These are phyloP conservation scores for Clinocottus analis DNA, from an alignment of 2,113 vertebrate genomes.

Conservation along the genomic window DNA sequence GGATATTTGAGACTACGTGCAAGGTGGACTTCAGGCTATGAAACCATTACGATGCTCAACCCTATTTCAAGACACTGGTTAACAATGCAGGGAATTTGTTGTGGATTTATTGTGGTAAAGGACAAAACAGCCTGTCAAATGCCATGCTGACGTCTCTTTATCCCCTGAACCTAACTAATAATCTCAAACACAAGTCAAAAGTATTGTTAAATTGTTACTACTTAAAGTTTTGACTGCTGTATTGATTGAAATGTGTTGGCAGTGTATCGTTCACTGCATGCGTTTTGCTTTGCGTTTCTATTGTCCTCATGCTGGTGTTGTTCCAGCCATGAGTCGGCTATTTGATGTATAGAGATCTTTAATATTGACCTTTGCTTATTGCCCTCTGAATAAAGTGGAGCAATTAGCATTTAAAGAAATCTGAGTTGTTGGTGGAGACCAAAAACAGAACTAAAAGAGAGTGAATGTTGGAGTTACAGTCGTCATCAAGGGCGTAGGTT, in stretches of 20 bases:
- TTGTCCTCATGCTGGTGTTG: conserved; percentile 1
- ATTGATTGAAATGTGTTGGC: background rate
- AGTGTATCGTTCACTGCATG: background rate
- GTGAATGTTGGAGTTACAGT: background rate
- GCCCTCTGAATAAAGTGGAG: background rate
- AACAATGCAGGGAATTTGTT: no score
- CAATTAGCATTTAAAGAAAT: background rate
- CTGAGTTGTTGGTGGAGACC: background rate
- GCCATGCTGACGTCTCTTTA: background rate
- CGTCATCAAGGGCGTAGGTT: no score
- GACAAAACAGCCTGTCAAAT: background rate
- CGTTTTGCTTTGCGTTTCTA: background rate
- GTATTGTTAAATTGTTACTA: background rate
- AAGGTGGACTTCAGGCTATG: background rate
- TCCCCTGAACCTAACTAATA: background rate
- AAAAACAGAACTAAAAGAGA: background rate
- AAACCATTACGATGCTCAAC: background rate
- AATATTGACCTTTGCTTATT: background rate
- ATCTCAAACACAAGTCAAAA: background rate
- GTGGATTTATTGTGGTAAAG: no score
- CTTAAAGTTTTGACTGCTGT: background rate
- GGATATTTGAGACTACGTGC: background rate
- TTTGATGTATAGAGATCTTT: background rate
- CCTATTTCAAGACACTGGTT: background rate
- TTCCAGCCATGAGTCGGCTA: background rate